Base-by-base conservation (phyloP, 2,888 invertebrate species). In the Watsonalla cultraria region DNA sequence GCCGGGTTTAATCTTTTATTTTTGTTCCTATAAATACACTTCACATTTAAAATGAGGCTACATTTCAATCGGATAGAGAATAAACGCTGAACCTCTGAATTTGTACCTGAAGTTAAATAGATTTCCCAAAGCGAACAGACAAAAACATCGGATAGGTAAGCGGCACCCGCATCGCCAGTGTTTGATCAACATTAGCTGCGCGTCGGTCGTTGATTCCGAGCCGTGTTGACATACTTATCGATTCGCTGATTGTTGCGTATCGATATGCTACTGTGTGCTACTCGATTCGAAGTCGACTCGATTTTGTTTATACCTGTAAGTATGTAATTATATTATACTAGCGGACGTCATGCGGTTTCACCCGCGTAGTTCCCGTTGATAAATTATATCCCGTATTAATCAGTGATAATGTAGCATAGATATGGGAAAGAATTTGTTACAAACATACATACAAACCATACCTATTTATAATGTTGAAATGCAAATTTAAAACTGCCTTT, bases 111-210 rank as follows among this genome's bases (percentile, higher is more conserved):
- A 42, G 42, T 11, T 42, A 42, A 42, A 42, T 11, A 42, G 11
- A 5, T 9, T 9, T 11, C 11, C 11, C 42, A 9, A 42, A 42
- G 42, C 42, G 42, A 42, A 42, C 42, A 42, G 42, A 11, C 42
- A 42, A 42, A 42, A 42, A 42, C 42, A 42, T 8, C 11, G 11
- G 15, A 14, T 14, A 50, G 48, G 54, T 33, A 35, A 47, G 46
- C 47, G 48, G 51, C 52, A 55, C 70, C 72, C 73, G 72, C 72
- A 73, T 74, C 34, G 51, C 52, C 35, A 39, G 54, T 72, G 68
- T 77, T 74, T 73, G 65, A 60, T 34, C 64, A 66, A 68, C 71
- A 76, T 77, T 77, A 77, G 75, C 64, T 15, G 49, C 52, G 54
- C 55, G 51, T 51, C 54, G 56, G 52, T 51, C 54, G 48, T 13